Evolutionary conservation across 2,888 invertebrate species (phyloP).

Genomic region (Thereva unica): DNA sequence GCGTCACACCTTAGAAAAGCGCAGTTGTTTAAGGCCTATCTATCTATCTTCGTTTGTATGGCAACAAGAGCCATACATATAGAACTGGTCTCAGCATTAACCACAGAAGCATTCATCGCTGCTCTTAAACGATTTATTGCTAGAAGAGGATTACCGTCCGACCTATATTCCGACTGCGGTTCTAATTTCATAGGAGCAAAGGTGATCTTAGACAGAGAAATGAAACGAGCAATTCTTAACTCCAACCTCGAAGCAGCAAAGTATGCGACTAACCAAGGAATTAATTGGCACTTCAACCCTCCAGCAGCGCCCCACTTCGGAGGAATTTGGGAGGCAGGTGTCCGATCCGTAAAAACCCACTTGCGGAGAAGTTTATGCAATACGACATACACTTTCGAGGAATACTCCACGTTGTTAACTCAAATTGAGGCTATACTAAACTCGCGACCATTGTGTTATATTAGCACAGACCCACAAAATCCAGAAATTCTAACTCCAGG

Average conservation of each 20-base stretch:
- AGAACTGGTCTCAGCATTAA: neutral
- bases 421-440: neutral
- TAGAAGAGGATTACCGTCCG: too few relatives aligned
- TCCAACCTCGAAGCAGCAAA: too few relatives aligned
- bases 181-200: too few relatives aligned
- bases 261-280: too few relatives aligned
- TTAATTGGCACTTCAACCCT: too few relatives aligned
- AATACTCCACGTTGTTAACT: neutral
- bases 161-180: too few relatives aligned
- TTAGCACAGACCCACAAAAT: neutral
- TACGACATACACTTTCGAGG: neutral
- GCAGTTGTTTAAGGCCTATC: neutral
- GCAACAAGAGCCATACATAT: neutral
- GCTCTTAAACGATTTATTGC: too few relatives aligned
- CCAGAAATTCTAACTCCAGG: neutral
- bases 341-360: neutral
- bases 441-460: neutral
- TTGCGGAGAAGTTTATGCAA: too few relatives aligned
- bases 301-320: neutral
- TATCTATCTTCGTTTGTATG: neutral
- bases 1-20: neutral
- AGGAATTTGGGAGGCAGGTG: too few relatives aligned
- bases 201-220: too few relatives aligned
- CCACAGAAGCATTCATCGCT: too few relatives aligned
- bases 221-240: too few relatives aligned